These are phyloP conservation scores for Halcyon malimbica DNA, from an alignment of 2,113 vertebrate genomes.

Conservation along the genomic window DNA sequence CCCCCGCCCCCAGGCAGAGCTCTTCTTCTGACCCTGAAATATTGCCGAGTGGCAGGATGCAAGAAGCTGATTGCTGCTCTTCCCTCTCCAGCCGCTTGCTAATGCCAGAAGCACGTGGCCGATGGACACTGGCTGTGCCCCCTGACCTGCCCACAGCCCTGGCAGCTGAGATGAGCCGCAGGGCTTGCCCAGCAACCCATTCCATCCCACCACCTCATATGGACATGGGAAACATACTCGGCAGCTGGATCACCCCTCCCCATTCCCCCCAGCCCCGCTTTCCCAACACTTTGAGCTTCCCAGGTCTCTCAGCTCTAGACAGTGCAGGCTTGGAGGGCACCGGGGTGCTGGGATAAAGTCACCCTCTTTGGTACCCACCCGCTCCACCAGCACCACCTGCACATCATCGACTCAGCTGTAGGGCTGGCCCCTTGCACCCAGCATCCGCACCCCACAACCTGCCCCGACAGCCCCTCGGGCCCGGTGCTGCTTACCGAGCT, in stretches of 20 bases:
- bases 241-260: background rate
- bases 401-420: background rate
- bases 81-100: background rate
- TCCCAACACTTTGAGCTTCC: background rate
- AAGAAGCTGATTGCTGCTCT: background rate
- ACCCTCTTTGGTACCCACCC: background rate
- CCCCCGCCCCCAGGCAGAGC: background rate
- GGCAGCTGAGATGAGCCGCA: background rate
- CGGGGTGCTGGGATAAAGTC: background rate
- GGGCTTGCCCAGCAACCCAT: background rate
- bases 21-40: background rate
- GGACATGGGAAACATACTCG: background rate
- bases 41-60: fast-evolving
- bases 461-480: fast-evolving
- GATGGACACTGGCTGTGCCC: fast-evolving
- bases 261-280: background rate
- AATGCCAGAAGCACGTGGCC: background rate
- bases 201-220: background rate
- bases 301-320: background rate
- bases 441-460: background rate
- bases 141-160: fast-evolving
- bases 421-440: background rate
- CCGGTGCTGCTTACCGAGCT: slow-evolving; percentile 71
- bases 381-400: background rate
- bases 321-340: background rate